Evolutionary conservation across 92 coral and sea anemone species (phyloP).

Genomic region (Galaxea fascicularis): DNA sequence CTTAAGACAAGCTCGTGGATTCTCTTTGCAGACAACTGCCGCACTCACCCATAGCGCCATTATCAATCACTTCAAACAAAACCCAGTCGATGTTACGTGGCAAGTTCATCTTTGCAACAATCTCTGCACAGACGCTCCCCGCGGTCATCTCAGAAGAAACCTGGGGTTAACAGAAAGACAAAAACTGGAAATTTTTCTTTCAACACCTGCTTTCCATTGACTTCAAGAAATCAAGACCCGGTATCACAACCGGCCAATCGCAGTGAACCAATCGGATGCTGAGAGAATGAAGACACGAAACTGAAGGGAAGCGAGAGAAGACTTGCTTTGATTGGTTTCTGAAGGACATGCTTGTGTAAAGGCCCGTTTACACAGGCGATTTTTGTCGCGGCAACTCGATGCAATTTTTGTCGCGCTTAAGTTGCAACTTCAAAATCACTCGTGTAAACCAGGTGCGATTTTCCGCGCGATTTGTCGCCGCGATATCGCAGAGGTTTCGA

Average conservation of each 20-base stretch:
- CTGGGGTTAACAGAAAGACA: slow-evolving; percentile 39
- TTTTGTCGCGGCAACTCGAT: too few species aligned
- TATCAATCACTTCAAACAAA: slow-evolving; percentile 82
- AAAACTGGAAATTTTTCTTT: not conserved
- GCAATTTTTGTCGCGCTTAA: too few species aligned
- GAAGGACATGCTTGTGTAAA: not conserved
- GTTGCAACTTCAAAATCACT: too few species aligned
- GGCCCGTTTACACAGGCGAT: too few species aligned
- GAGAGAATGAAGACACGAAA: not conserved
- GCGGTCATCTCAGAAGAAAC: slow-evolving; percentile 87
- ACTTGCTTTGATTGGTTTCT: not conserved
- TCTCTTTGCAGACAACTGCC: not conserved
- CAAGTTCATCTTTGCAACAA: slow-evolving; percentile 67
- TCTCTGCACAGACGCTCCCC: slow-evolving; percentile 77
- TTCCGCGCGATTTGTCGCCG: too few species aligned
- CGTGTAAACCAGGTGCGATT: too few species aligned
- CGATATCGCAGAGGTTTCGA: too few species aligned
- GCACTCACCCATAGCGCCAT: slow-evolving; percentile 81
- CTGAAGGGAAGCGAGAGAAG: not conserved
- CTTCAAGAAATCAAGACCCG: not conserved
- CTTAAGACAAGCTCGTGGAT: not conserved
- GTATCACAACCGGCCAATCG: not conserved
- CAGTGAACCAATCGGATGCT: not conserved
- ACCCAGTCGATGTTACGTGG: slow-evolving; percentile 87
- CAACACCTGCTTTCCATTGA: not conserved